A percentile compares a stretch with the other conserved stretches of the same genome.
Conservation (phyloP, 2,888 invertebrate species). For the Nomada flava region DNA sequence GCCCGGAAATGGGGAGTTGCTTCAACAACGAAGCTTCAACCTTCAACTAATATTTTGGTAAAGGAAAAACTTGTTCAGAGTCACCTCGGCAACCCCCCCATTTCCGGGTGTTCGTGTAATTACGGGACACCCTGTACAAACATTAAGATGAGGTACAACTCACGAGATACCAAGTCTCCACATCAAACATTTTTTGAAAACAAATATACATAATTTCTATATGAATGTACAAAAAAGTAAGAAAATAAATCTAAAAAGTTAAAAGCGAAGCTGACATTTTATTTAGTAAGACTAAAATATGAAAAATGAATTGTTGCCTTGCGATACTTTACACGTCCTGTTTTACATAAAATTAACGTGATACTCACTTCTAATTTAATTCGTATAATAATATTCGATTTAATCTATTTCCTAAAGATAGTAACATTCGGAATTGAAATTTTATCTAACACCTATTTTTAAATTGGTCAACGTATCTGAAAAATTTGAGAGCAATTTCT, state of each 20-base stretch:
- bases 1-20: no score
- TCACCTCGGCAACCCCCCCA: no score
- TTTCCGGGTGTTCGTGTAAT: no score
- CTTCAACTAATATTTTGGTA: no score
- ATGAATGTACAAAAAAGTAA: constrained; percentile 82
- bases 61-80: no score
- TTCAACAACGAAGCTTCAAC: no score
- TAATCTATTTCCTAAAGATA: constrained; percentile 32
- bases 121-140: not conserved
- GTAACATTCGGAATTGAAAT: constrained; percentile 47
- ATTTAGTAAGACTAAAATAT: constrained; percentile 33
- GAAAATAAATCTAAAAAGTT: constrained; percentile 71
- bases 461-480: constrained; percentile 70
- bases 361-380: constrained; percentile 36
- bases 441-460: constrained; percentile 60
- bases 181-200: constrained; percentile 39
- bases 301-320: constrained; percentile 41
- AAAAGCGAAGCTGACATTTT: constrained; percentile 30
- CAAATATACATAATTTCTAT: constrained; percentile 69
- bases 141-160: constrained; percentile 20
- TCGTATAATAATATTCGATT: constrained; percentile 40
- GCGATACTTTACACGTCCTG: constrained; percentile 27
- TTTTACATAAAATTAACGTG: constrained; percentile 41
- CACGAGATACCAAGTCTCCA: constrained; percentile 36
- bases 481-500: constrained; percentile 42